Base-by-base conservation (phyloP, 2,113 vertebrate genomes). In the Junco hyemalis region DNA sequence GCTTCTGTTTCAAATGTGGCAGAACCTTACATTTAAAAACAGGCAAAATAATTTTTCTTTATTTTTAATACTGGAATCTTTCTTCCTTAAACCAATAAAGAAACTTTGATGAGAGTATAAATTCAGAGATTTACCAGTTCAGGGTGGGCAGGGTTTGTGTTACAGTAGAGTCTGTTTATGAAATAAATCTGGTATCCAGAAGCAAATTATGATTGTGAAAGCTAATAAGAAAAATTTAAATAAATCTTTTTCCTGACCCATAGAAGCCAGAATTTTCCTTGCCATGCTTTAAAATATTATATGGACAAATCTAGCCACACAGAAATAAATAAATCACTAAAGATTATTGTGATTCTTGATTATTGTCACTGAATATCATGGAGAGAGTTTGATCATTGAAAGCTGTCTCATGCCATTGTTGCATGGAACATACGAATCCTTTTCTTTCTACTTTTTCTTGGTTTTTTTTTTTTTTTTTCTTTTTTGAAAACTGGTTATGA, bases 391-490 rank as follows among this genome's bases (percentile, higher is more conserved):
- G 28, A 63, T 47, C 12, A 14, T 11, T 81, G 36, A 77, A 73
- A 81, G 9, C 3, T 60, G 3, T 45, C 12, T 48, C 6, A 19
- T 13, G 22, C 16, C 11, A 13, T 16, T 79, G 12, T 14, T 5
- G 2, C 4, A 33, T 0, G 0, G 8, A 93, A 51, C 2, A 33
- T 29, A 51, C 4, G 59, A 45, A 68, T 15, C 5, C 18, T 18
- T 17, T 24, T 8, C 5, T 38, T 59, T 45, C 9, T 18, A 38
- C 4, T 15, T 42, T 56, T 25, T 54, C 11, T 16, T n/a, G n/a
- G n/a, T n/a, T n/a, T n/a, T n/a, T n/a, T 35, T 31, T 51, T 28
- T 13, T 31, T 57, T 11, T 36, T 76, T 26, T 42, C 14, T 6
- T 40, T 35, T 31, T 74, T 68, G 14, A 40, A 54, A 85, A 48